Evolutionary conservation across 2,113 vertebrate genomes (phyloP).

Genomic region (Notarius quadriscutis): DNA sequence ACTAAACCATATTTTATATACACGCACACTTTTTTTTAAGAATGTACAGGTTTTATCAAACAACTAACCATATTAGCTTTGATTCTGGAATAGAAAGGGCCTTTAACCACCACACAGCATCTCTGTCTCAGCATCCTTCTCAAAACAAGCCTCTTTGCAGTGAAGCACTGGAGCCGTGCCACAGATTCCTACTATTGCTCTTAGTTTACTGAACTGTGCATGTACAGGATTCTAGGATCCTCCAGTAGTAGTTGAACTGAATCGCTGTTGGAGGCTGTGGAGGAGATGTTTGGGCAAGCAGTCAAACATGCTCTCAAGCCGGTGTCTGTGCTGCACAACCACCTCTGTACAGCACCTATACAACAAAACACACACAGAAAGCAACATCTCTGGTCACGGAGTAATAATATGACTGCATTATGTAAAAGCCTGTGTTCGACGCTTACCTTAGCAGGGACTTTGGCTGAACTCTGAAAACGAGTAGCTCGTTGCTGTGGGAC

Average conservation of each 20-base stretch:
- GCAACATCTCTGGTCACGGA: neutral
- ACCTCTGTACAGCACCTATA: conserved; percentile 87
- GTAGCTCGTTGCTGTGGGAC: conserved; percentile 93
- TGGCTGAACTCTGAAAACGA: conserved; percentile 90
- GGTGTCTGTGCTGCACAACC: conserved; percentile 82
- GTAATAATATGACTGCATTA: neutral
- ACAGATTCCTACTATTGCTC: neutral
- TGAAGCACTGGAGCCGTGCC: neutral
- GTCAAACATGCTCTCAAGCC: conserved; percentile 82
- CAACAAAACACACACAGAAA: neutral
- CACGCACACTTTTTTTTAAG: neutral
- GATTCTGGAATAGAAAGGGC: neutral
- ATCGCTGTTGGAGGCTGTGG: conserved; percentile 82
- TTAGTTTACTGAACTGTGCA: neutral
- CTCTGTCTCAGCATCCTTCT: neutral
- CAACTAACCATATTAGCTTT: neutral
- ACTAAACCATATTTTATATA: neutral
- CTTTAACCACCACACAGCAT: neutral
- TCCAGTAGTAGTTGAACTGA: conserved; percentile 81
- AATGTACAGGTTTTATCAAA: neutral
- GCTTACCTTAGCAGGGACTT: conserved; percentile 89
- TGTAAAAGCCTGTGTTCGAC: neutral
- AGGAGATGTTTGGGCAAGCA: conserved; percentile 92
- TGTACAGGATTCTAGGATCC: conserved; percentile 76
- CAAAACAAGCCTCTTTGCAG: neutral